Evolutionary conservation across 2,797 vertebrate genomes (phyloP), one percentile per base, ranked within the genome.

Genomic region (Sparus aurata): DNA sequence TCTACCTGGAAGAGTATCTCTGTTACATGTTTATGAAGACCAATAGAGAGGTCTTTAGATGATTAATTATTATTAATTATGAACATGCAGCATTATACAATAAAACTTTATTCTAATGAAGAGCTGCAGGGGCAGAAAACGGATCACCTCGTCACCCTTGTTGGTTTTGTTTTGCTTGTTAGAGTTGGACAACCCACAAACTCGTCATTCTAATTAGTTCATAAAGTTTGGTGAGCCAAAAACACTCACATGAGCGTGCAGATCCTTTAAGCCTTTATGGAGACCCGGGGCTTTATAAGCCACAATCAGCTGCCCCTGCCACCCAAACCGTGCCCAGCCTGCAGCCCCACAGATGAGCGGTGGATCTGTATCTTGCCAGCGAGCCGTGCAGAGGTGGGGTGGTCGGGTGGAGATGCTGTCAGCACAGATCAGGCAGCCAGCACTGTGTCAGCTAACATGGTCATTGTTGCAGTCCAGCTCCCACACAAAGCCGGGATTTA

Each of bases 401-500:
- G n/a, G 60, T 6, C 4, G 41, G 46, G 41, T 57, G 63, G 68
- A 49, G 84, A 66, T 70, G 86, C 68, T 90, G 91, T 87, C 87
- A 85, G 77, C 15, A 18, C 78, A 88, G 87, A 91, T 85, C 79
- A 74, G 62, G 49, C 70, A 34, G 74, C 83, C 82, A 85, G 38
- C 79, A 80, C 86, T 91, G 83, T 82, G 90, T 92, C 90, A 91
- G 93, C 87, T 91, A 90, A 89, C 86, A 71, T 70, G 65, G 69
- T 82, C 85, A 90, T 93, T 94, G 91, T 92, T 90, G 66, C 65
- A 57, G 46, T 84, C 47, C 78, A 81, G 69, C 86, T 75, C 62
- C 41, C 2, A 69, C 68, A 93, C 89, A 93, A 92, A 89, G 87
- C 77, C 84, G 43, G 92, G 90, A 91, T 95, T 95, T 93, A 89